These are phyloP conservation scores for Camponotus pennsylvanicus DNA, from an alignment of 1,140 invertebrate genomes.

Conservation along the genomic window DNA sequence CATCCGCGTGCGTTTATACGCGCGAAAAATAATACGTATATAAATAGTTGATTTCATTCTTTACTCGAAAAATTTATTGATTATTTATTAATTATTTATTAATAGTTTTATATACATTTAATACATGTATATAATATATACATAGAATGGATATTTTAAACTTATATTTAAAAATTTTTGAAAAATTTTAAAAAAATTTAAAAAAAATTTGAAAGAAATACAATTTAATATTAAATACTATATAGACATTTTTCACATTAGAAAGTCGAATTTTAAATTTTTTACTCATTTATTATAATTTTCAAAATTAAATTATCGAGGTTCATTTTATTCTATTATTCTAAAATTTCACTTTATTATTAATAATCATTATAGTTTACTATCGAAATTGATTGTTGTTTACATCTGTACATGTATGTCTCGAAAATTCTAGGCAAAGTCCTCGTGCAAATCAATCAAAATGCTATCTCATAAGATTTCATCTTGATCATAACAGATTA, in stretches of 20 bases:
- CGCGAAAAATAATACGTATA: background rate
- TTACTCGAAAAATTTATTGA: background rate
- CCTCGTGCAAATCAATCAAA: background rate
- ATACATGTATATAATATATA: no score
- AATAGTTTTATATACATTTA: no score
- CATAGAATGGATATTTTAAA: background rate
- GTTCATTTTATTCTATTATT: no score
- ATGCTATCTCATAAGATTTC: background rate
- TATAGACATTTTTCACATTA: background rate
- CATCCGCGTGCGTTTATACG: conserved; percentile 32
- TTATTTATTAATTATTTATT: background rate
- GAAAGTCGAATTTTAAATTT: background rate
- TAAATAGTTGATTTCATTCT: background rate
- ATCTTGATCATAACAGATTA: background rate
- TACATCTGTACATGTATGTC: background rate
- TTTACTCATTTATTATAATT: no score
- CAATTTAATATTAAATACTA: background rate
- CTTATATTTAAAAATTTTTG: background rate
- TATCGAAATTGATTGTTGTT: conserved; percentile 1
- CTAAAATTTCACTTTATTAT: background rate
- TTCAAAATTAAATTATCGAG: no score
- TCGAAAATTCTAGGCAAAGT: conserved; percentile 47
- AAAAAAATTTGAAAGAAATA: background rate
- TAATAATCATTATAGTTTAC: conserved; percentile 15
- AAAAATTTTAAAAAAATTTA: background rate